These are phyloP conservation scores for Gallirallus australis DNA, from an alignment of 2,797 vertebrate species.

Conservation along the genomic window DNA sequence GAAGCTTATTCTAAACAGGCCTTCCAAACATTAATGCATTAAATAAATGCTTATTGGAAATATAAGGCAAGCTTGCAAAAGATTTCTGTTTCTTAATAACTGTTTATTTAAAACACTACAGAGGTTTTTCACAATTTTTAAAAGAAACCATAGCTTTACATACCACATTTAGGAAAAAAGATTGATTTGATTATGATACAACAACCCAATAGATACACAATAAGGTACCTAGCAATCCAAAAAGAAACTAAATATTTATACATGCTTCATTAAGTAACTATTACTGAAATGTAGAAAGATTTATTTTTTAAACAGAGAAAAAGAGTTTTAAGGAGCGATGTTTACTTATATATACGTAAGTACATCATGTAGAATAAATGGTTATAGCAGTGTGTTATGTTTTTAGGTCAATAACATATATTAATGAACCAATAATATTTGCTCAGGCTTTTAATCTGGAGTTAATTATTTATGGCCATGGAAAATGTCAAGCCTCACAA, in stretches of 20 bases:
- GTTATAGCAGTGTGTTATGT: background rate
- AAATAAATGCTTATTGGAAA: background rate
- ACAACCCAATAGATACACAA: background rate
- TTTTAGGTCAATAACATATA: conserved; percentile 25
- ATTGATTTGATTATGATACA: background rate
- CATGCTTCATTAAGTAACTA: conserved; percentile 10
- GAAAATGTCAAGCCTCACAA: conserved; percentile 4
- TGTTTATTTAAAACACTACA: background rate
- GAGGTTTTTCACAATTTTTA: background rate
- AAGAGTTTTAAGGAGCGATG: background rate
- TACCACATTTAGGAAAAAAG: background rate
- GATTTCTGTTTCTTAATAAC: background rate
- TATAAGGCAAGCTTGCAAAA: background rate
- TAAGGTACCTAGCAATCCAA: conserved; percentile 8
- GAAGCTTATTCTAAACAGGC: background rate
- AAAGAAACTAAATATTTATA: background rate
- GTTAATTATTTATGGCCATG: background rate
- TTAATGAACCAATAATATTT: background rate
- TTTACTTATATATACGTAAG: background rate
- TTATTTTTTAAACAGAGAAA: background rate
- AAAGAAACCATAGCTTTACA: background rate
- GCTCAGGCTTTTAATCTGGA: background rate
- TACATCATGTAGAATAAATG: background rate
- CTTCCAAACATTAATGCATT: background rate
- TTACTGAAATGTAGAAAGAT: background rate